Evolutionary conservation across 2,113 vertebrate genomes (phyloP), one percentile per base, ranked within the genome.

Genomic region (Mandrillus leucophaeus): DNA sequence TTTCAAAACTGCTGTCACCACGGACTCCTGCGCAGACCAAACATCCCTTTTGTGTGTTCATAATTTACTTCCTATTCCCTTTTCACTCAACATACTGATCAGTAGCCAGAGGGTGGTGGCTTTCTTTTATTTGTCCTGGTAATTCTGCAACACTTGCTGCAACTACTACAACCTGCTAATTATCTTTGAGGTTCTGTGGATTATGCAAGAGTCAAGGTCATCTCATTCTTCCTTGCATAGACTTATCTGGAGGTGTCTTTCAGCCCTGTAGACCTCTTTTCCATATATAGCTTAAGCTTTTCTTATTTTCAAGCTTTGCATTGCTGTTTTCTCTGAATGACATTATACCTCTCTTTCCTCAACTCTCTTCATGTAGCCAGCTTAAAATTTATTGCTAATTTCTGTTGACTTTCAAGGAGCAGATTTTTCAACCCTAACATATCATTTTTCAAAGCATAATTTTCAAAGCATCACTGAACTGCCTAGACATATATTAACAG

Each of bases 391-490:
- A 81, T 48, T 45, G 30, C 17, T 48, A 85, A 96, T 84, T 97
- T 96, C 57, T 72, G 75, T 4, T 80, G 30, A 91, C 13, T 61
- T 70, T 48, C 66, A 92, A 95, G 70, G 43, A 95, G 18, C 13
- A 92, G 55, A 73, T 23, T 86, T 75, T 84, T 92, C 45, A 85
- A 61, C n/a, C 22, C 8, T 70, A 76, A 72, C 4, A 32, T 52
- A 70, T 13, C 6, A 89, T 96, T 95, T 97, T 96, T 57, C 35
- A 66, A 57, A 95, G 64, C 50, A 2, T 80, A 75, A 85, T 82
- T 61, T 45, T 78, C 43, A 87, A 93, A 92, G 70, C 30, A 72
- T 85, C 23, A 72, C 57, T 73, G 57, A 93, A 52, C 22, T 86
- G 43, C 35, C 87, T 95, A 78, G 30, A 38, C 32, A 61, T 57